A percentile compares a stretch with the other conserved stretches of the same genome.
These are phyloP conservation scores for Eilema caniola DNA, from an alignment of 2,888 invertebrate species.

Conservation along the genomic window DNA sequence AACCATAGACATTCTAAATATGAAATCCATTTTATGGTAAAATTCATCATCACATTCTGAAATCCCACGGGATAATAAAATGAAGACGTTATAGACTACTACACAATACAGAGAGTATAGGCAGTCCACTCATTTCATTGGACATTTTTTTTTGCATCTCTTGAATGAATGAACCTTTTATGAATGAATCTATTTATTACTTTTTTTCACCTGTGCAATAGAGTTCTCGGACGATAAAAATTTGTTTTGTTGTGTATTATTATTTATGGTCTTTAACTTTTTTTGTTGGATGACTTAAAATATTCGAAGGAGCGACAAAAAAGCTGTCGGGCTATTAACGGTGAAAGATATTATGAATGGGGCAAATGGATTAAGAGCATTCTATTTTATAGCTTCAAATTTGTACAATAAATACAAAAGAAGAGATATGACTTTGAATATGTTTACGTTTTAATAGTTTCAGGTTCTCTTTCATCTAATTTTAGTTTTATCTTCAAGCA, in stretches of 20 bases:
- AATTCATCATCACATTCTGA: conserved; percentile 50
- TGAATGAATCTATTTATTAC: conserved; percentile 67
- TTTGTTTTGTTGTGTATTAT: conserved; percentile 81
- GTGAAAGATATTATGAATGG: conserved; percentile 41
- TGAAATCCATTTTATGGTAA: conserved; percentile 28
- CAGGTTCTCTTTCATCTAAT: background rate
- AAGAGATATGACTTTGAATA: background rate
- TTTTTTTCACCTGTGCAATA: conserved; percentile 74
- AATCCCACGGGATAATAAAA: conserved; percentile 80
- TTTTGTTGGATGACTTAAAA: conserved; percentile 55
- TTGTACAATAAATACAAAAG: conserved; percentile 6
- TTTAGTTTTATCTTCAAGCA: background rate
- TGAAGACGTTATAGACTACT: conserved; percentile 79
- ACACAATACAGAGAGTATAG: conserved; percentile 59
- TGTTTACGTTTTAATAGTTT: conserved; percentile 2
- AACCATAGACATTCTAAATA: conserved; percentile 30
- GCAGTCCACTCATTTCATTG: conserved; percentile 55
- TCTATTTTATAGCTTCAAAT: conserved; percentile 22
- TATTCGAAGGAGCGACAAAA: conserved; percentile 43
- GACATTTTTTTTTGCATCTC: conserved; percentile 68
- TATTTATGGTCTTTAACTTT: conserved; percentile 73
- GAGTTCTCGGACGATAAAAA: conserved; percentile 76
- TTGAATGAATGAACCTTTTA: conserved; percentile 71
- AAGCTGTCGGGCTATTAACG: conserved; percentile 39
- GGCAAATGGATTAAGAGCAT: conserved; percentile 20